Evolutionary conservation across 2,888 invertebrate genomes (phyloP), one percentile per base, ranked within the genome.

Genomic region (Protophormia terraenovae): DNA sequence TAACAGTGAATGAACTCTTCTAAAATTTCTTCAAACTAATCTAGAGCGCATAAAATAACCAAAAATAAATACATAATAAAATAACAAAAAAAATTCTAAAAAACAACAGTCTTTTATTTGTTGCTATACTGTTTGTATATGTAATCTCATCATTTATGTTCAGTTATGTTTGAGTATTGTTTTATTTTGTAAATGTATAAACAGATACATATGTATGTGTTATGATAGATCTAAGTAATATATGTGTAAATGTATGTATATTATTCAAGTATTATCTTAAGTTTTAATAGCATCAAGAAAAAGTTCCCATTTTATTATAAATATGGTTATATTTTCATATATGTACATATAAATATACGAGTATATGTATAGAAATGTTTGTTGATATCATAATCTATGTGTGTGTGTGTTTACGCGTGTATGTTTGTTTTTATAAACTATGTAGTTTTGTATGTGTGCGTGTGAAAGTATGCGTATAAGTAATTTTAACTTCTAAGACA

Each of bases 121-220:
- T 58, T 58, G 67, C 41, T 53, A 22, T 29, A 29, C 50, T 10
- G 19, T 53, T 12, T 53, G 12, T 16, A 5, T 47, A 19, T 47
- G 45, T 77, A 77, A 77, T 77, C 76, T 22, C 45, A 58, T 67
- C 67, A n/a, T 45, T 77, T 62, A 62, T 67, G 67, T 77, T 67
- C 12, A 35, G 35, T 62, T 62, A 38, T 38, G 22, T 38, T 55
- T 45, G 7, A 16, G 16, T 45, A 19, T 14, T 45, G 45, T 45
- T 45, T 45, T 45, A 19, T 47, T 47, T 47, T 45, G 12, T 35
- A 35, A 35, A 35, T 35, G 2, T 8, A 6, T 35, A 35, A 8
- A 35, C 12, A 41, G 0, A 5, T 41, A 41, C 0, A 2, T 5
- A n/a, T 41, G 41, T 14, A 14, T 41, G 41, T 41, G 38, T 38